Evolutionary conservation across 1,140 invertebrate genomes (phyloP).

Genomic region (Araneus ventricosus): DNA sequence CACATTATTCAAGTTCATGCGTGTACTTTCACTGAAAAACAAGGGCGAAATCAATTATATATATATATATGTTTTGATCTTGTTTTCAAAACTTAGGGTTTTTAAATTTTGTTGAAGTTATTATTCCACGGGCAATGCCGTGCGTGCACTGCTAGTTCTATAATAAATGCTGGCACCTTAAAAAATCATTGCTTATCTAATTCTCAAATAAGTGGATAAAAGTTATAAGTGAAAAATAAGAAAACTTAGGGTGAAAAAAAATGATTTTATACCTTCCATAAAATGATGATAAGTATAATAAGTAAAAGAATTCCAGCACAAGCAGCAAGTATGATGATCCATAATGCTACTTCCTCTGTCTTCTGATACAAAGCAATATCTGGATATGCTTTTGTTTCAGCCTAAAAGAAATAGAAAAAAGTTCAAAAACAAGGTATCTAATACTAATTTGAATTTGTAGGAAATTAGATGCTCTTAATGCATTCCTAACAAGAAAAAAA

Average conservation of each 20-base stretch:
- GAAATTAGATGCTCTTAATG: no score
- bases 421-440: background rate
- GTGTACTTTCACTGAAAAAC: no score
- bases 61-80: no score
- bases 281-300: conserved; percentile 86
- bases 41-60: no score
- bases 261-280: conserved; percentile 85
- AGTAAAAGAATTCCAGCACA: conserved; percentile 89
- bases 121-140: no score
- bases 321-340: conserved; percentile 90
- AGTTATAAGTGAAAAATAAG: background rate
- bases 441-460: no score
- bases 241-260: background rate
- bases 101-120: no score
- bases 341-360: conserved; percentile 86
- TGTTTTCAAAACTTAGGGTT: no score
- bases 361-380: conserved; percentile 85
- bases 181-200: background rate
- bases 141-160: no score
- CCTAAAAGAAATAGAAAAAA: conserved; percentile 81
- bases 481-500: no score
- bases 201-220: background rate
- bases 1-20: no score
- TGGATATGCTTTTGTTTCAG: conserved; percentile 89
- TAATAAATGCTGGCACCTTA: background rate